phyloP scores from a whole-genome alignment of 2,113 vertebrate species.

The Sprattus sprattus region DNA sequence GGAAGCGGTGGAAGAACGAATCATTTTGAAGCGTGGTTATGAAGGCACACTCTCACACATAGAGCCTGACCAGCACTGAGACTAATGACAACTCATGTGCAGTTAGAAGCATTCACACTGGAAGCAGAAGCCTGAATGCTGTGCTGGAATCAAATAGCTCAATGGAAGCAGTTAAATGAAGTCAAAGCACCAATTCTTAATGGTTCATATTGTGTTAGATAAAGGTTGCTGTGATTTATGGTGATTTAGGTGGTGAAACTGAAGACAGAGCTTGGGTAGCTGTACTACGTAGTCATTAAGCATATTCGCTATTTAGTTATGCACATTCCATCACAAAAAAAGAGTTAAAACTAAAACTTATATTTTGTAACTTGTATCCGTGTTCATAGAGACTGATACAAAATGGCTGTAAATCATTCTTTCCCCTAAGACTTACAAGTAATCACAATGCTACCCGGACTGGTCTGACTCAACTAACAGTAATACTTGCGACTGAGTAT shows the following conservation, averaged over 20 bases:
- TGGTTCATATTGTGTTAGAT: no score
- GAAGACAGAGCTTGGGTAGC: not conserved
- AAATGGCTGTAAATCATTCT: no score
- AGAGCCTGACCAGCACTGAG: not conserved
- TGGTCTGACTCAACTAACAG: not conserved
- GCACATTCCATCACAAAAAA: no score
- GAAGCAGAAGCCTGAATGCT: slow-evolving; percentile 42
- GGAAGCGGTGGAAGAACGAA: slow-evolving; percentile 28
- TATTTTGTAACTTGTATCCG: no score
- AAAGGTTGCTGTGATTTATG: not conserved
- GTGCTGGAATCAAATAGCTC: not conserved
- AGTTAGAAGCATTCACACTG: not conserved
- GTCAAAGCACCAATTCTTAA: not conserved
- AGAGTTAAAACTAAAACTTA: no score
- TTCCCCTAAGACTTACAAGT: no score
- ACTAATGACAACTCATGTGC: not conserved
- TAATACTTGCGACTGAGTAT: not conserved
- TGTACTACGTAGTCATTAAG: no score
- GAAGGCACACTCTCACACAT: not conserved
- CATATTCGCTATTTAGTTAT: no score
- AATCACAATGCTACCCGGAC: not conserved
- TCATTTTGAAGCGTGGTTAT: not conserved
- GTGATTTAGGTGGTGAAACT: not conserved
- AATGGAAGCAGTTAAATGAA: not conserved
- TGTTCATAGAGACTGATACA: no score